Evolutionary conservation across 2,797 vertebrate species (phyloP).

Genomic region (Melanotaenia parkinsoni): DNA sequence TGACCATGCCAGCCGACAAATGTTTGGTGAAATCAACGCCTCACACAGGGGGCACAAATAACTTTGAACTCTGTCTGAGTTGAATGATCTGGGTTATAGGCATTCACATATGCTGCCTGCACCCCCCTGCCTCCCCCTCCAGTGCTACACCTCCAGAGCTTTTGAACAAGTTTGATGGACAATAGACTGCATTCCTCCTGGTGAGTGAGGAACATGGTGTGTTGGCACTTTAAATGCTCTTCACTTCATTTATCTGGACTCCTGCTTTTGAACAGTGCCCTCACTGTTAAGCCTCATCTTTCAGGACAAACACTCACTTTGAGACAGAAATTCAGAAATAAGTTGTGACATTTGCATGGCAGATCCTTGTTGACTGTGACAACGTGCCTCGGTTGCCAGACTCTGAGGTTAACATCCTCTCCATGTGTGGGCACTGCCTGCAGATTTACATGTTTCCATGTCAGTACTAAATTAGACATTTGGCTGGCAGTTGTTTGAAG

Average conservation of each 20-base stretch:
- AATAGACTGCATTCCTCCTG: conserved; percentile 73
- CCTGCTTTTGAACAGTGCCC: conserved; percentile 71
- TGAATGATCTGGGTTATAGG: conserved; percentile 43
- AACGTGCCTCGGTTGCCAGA: conserved; percentile 36
- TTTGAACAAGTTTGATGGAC: conserved; percentile 50
- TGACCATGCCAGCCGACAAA: conserved; percentile 70
- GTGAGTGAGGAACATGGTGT: conserved; percentile 64
- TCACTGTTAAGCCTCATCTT: conserved; percentile 64
- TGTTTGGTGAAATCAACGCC: conserved; percentile 73
- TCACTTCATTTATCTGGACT: conserved; percentile 59
- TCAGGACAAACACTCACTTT: conserved; percentile 62
- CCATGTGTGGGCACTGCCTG: conserved; percentile 36
- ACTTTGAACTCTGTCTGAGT: conserved; percentile 64
- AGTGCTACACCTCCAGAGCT: conserved; percentile 42
- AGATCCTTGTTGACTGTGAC: conserved; percentile 56
- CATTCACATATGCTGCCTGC: conserved; percentile 40
- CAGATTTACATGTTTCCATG: conserved; percentile 13
- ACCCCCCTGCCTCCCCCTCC: conserved; percentile 34
- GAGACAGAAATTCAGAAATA: conserved; percentile 62
- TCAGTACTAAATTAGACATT: not conserved
- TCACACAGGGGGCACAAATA: conserved; percentile 75
- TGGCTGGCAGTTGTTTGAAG: not conserved
- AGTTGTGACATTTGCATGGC: conserved; percentile 44
- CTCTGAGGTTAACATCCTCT: conserved; percentile 70
- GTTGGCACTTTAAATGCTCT: conserved; percentile 72